These are phyloP conservation scores for Heliothis virescens DNA, from an alignment of 1,140 invertebrate genomes.

Conservation along the genomic window DNA sequence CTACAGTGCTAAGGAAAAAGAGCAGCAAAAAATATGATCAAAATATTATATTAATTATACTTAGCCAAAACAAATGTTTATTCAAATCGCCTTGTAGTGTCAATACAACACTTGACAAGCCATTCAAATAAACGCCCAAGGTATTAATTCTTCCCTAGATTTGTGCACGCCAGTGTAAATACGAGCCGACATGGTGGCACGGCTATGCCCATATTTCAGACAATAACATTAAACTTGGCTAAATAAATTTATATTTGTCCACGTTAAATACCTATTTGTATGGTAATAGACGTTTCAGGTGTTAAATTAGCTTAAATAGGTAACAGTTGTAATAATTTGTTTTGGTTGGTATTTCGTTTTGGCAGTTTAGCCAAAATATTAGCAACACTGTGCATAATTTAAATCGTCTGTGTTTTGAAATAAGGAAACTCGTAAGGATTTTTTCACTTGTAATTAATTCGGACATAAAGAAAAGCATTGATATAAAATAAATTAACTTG, in stretches of 20 bases:
- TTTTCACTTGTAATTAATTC: too few relatives aligned
- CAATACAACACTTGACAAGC: neutral
- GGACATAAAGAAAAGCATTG: too few relatives aligned
- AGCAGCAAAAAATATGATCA: too few relatives aligned
- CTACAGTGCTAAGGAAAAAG: too few relatives aligned
- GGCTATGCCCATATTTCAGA: slow-evolving; percentile 23
- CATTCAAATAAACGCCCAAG: slow-evolving; percentile 14
- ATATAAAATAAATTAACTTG: too few relatives aligned
- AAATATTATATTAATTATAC: too few relatives aligned
- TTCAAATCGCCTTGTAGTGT: slow-evolving; percentile 9
- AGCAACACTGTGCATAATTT: too few relatives aligned
- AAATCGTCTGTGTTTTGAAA: too few relatives aligned
- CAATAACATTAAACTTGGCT: slow-evolving; percentile 24
- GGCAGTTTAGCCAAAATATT: neutral
- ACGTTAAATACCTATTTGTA: slow-evolving; percentile 37
- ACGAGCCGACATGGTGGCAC: neutral
- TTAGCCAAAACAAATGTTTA: neutral
- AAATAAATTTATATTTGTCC: slow-evolving; percentile 40
- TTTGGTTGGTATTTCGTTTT: neutral
- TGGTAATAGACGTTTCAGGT: slow-evolving; percentile 22
- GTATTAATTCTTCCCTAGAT: slow-evolving; percentile 15
- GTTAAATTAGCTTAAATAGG: slow-evolving; percentile 21
- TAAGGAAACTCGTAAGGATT: too few relatives aligned
- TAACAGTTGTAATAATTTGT: slow-evolving; percentile 12
- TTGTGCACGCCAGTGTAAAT: slow-evolving; percentile 28